Conservation (phyloP, 35 echinoderm and acorn worm species). For the Ophiothrix spiculata region DNA sequence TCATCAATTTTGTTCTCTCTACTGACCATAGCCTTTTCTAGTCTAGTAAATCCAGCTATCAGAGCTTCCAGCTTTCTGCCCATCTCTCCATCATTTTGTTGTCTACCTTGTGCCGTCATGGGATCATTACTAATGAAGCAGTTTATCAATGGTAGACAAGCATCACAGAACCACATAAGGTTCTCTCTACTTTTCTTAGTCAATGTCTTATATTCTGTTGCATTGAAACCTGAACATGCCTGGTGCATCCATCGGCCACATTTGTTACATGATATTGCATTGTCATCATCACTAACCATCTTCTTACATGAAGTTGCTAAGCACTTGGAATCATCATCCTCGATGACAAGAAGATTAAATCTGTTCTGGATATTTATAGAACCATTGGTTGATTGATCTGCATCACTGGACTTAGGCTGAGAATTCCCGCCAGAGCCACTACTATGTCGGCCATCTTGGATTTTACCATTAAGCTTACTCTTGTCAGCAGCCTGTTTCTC, state of each 20-base stretch:
- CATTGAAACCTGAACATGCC: neutral
- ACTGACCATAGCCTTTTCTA: slow-evolving; percentile 11
- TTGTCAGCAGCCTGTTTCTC: neutral
- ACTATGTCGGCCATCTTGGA: neutral
- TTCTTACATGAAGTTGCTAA: neutral
- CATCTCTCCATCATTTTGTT: neutral
- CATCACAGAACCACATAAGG: neutral
- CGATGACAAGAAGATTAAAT: neutral
- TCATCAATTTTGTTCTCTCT: slow-evolving; percentile 14
- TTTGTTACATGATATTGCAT: neutral
- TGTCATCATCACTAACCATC: neutral
- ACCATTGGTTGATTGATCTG: neutral
- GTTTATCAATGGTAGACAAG: neutral
- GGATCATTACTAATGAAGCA: neutral
- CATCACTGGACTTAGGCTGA: neutral
- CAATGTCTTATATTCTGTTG: neutral
- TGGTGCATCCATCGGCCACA: neutral
- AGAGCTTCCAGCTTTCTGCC: neutral
- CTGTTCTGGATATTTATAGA: neutral
- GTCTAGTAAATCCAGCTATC: neutral
- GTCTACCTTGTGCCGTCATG: neutral
- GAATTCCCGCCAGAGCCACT: neutral
- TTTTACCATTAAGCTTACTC: neutral
- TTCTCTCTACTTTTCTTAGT: neutral
- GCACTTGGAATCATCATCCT: neutral